A percentile compares a stretch with the other conserved stretches of the same genome.
These are phyloP conservation scores for Amblyjoppa proteus DNA, from an alignment of 2,888 invertebrate genomes.

Conservation along the genomic window DNA sequence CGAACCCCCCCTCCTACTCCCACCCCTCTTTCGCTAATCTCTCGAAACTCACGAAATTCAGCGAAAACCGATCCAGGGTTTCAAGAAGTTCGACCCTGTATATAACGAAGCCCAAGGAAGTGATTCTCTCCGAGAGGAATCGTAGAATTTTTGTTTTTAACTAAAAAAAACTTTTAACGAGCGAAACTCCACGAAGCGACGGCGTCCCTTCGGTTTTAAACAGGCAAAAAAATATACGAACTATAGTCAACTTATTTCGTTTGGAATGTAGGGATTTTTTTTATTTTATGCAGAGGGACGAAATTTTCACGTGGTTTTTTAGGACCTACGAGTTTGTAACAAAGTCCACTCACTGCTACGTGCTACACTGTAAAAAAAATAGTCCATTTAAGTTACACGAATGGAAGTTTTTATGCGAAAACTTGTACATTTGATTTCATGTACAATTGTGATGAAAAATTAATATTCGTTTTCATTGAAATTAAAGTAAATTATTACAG, in stretches of 20 bases:
- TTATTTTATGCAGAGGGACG: not conserved
- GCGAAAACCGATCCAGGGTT: slow-evolving; percentile 29
- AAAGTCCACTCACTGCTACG: slow-evolving; percentile 30
- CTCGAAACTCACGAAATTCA: slow-evolving; percentile 36
- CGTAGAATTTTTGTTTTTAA: not conserved
- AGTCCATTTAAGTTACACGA: too few relatives aligned
- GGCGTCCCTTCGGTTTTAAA: not conserved
- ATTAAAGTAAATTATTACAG: too few relatives aligned
- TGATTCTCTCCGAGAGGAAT: not conserved
- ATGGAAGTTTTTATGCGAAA: too few relatives aligned
- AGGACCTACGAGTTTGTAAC: slow-evolving; percentile 32
- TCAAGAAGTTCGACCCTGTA: slow-evolving; percentile 39
- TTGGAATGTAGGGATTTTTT: not conserved
- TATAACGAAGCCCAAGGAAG: not conserved
- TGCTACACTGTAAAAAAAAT: too few relatives aligned
- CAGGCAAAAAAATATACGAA: not conserved
- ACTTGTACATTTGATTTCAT: too few relatives aligned
- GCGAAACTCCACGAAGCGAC: not conserved
- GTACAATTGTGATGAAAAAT: too few relatives aligned
- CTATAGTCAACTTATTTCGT: not conserved
- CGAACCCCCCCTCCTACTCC: not conserved
- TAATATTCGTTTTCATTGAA: too few relatives aligned
- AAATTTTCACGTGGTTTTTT: not conserved
- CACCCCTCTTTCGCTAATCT: slow-evolving; percentile 18
- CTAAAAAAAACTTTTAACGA: not conserved